These are phyloP conservation scores for Ctenomys sociabilis DNA, from an alignment of 2,113 vertebrate genomes.

Conservation along the genomic window DNA sequence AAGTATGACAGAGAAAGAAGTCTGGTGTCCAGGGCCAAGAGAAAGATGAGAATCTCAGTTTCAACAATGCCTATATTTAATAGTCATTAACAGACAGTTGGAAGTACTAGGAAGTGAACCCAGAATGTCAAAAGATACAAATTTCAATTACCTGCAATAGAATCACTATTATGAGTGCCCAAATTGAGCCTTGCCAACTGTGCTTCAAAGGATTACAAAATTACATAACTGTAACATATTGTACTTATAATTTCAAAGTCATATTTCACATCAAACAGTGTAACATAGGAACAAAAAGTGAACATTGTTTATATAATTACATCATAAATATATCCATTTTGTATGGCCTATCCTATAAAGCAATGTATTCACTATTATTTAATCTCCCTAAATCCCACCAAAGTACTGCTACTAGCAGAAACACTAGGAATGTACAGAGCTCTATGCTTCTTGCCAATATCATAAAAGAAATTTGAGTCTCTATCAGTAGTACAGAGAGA, in stretches of 20 bases:
- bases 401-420: neutral
- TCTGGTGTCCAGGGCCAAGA: neutral
- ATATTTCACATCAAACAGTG: slow-evolving; percentile 36
- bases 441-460: neutral
- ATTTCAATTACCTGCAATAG: neutral
- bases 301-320: neutral
- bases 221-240: neutral
- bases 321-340: slow-evolving; percentile 47
- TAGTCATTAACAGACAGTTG: slow-evolving; percentile 9
- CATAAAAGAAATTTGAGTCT: neutral
- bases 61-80: slow-evolving; percentile 18
- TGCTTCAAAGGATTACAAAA: slow-evolving; percentile 2
- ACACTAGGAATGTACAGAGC: neutral
- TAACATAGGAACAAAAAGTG: slow-evolving; percentile 32
- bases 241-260: neutral
- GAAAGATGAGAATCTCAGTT: neutral
- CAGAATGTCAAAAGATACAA: neutral
- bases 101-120: neutral
- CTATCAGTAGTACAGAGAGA: neutral
- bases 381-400: slow-evolving; percentile 9
- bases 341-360: neutral
- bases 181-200: neutral
- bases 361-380: neutral
- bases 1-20: neutral
- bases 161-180: neutral